Conservation (phyloP, 2,797 vertebrate genomes). For the Gymnodraco acuticeps region DNA sequence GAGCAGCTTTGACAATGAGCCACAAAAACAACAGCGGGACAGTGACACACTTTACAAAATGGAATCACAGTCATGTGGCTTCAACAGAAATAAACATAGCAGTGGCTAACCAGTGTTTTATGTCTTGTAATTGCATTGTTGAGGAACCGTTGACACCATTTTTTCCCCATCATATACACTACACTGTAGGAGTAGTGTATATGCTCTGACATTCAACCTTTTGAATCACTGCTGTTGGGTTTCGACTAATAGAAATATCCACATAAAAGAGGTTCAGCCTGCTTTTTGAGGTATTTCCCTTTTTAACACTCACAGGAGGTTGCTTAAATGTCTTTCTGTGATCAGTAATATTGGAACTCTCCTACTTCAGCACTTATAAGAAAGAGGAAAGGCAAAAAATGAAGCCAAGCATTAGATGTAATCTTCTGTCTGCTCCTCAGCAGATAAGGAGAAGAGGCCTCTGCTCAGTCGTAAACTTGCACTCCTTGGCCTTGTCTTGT, state of each 20-base stretch:
- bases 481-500: conserved; percentile 1
- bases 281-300: not conserved
- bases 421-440: conserved; percentile 39
- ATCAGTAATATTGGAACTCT: conserved; percentile 15
- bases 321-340: conserved; percentile 6
- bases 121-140: too few relatives aligned
- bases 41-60: conserved; percentile 9
- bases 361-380: conserved; percentile 5
- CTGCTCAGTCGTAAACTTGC: conserved; percentile 21
- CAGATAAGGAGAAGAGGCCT: conserved; percentile 27
- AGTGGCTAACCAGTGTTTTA: not conserved
- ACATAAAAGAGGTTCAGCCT: too few relatives aligned
- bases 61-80: not conserved
- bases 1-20: conserved; percentile 49
- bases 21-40: conserved; percentile 34
- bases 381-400: conserved; percentile 28
- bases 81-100: not conserved
- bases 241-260: too few relatives aligned
- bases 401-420: conserved; percentile 37
- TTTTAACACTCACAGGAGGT: not conserved
- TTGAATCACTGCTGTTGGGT: too few relatives aligned
- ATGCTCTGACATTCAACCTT: too few relatives aligned
- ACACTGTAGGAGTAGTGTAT: too few relatives aligned
- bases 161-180: too few relatives aligned
- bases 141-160: too few relatives aligned